Evolutionary conservation across 2,888 invertebrate genomes (phyloP).

Genomic region (Oasisia sp.): DNA sequence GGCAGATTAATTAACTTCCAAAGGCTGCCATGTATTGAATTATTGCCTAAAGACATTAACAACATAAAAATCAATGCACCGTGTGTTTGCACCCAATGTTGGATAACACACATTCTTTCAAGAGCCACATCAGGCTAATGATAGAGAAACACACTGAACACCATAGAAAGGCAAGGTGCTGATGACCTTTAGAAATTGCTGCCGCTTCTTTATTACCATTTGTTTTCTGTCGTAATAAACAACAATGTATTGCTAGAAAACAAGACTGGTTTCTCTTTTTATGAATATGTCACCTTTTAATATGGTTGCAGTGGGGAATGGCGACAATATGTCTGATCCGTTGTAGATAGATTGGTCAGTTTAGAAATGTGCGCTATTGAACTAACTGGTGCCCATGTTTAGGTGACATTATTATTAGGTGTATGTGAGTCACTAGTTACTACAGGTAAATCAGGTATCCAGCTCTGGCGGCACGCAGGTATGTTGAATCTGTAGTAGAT

Average conservation of each 20-base stretch:
- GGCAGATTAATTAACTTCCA: not conserved
- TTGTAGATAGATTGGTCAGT: not conserved
- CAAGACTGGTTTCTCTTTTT: no score
- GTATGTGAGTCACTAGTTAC: not conserved
- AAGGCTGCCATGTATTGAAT: not conserved
- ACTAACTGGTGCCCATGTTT: not conserved
- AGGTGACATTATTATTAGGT: not conserved
- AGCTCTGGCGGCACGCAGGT: not conserved
- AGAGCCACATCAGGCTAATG: not conserved
- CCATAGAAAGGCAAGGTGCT: not conserved
- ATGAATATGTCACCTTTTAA: no score
- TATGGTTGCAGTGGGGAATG: no score
- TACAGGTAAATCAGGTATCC: not conserved
- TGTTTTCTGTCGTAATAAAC: no score
- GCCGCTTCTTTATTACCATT: not conserved
- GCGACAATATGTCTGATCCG: not conserved
- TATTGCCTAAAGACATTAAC: conserved; percentile 6
- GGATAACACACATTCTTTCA: not conserved
- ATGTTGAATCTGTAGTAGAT: not conserved
- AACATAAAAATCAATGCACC: not conserved
- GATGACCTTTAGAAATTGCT: not conserved
- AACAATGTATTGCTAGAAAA: no score
- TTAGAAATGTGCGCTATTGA: not conserved
- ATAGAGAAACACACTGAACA: not conserved
- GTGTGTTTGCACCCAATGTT: not conserved